Conservation (phyloP, 2,888 invertebrate species). For the Drosophila maculinotata region DNA sequence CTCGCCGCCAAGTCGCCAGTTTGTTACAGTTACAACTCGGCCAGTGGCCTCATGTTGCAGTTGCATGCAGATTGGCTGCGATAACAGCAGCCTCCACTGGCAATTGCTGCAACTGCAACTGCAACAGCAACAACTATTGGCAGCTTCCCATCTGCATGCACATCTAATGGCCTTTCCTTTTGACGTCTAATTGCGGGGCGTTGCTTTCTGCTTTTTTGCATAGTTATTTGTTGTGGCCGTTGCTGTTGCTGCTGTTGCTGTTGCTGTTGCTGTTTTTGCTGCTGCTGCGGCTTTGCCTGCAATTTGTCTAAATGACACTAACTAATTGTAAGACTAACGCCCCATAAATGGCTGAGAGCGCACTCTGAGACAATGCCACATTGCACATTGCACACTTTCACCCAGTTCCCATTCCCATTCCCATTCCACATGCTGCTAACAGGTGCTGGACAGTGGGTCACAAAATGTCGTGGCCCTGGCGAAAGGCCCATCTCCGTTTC, state of each 20-base stretch:
- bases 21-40: conserved; percentile 71
- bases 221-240: conserved; percentile 9
- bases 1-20: conserved; percentile 54
- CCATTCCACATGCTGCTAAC: conserved; percentile 21
- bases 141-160: conserved; percentile 52
- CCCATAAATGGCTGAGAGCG: conserved; percentile 64
- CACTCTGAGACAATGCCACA: conserved; percentile 46
- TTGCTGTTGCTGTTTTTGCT: conserved; percentile 24
- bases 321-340: conserved; percentile 78
- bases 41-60: conserved; percentile 55
- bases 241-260: conserved; percentile 20
- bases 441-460: conserved; percentile 37
- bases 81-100: conserved; percentile 47
- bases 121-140: conserved; percentile 26
- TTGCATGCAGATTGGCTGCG: conserved; percentile 70
- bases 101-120: conserved; percentile 25
- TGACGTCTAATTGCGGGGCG: conserved; percentile 69
- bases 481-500: conserved; percentile 29
- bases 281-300: conserved; percentile 41
- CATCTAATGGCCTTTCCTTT: conserved; percentile 78
- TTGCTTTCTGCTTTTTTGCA: conserved; percentile 46
- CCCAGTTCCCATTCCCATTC: conserved; percentile 50
- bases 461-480: conserved; percentile 37
- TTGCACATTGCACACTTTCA: conserved; percentile 55
- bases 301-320: conserved; percentile 80